Conservation (phyloP, 2,888 invertebrate species). For the Troides helena region DNA sequence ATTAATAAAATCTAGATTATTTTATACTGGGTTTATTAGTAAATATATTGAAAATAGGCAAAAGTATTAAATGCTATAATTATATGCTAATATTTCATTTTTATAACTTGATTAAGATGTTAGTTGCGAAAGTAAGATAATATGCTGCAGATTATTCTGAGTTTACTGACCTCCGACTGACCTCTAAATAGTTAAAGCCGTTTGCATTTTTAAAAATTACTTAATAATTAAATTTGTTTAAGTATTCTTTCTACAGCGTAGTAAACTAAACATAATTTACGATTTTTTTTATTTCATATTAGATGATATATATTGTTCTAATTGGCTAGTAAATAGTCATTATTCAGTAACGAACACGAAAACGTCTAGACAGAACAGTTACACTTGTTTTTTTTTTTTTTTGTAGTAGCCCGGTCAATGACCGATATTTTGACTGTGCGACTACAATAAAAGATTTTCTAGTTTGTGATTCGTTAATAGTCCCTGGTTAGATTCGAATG, state of each 20-base stretch:
- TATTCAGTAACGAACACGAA: constrained; percentile 27
- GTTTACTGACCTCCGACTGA: neutral
- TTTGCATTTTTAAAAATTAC: neutral
- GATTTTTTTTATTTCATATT: neutral
- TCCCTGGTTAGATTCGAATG: too few relatives aligned
- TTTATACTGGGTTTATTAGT: too few relatives aligned
- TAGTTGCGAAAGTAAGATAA: neutral
- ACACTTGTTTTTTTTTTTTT: constrained; percentile 17
- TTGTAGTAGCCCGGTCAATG: constrained; percentile 17
- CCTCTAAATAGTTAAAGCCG: neutral
- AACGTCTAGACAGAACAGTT: constrained; percentile 28
- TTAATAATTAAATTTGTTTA: neutral
- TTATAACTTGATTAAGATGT: neutral
- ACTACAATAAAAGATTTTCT: constrained; percentile 10
- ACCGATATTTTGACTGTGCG: constrained; percentile 11
- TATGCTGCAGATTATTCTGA: too few relatives aligned
- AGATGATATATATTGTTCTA: neutral
- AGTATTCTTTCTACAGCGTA: neutral
- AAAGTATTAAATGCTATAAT: too few relatives aligned
- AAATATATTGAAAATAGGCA: too few relatives aligned
- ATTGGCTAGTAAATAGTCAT: constrained; percentile 12
- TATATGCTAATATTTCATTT: too few relatives aligned
- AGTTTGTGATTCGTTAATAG: neutral
- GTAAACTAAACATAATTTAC: neutral
- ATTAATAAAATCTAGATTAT: too few relatives aligned